Base-by-base conservation (phyloP, 2,113 vertebrate genomes). In the Campylomormyrus tamandua region DNA sequence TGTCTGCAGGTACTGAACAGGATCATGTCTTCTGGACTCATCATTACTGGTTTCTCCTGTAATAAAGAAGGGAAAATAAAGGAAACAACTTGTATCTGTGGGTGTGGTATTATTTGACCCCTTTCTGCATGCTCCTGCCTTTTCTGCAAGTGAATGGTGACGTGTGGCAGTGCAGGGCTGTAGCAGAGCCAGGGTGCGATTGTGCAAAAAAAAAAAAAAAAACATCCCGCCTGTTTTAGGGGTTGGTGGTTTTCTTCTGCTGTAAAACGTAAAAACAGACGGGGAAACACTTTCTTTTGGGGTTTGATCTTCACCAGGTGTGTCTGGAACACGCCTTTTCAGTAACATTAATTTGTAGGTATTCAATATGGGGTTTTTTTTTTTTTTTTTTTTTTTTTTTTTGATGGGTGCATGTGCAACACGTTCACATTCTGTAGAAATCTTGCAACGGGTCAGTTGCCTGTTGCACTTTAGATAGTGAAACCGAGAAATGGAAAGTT, bases 1-100 rank as follows among this genome's bases (percentile, higher is more conserved):
- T 97, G 92, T 97, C 96, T 96, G 94, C 97, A 98, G 98, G 96
- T 96, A 84, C 90, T 95, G 95, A 94, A 93, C 95, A 95, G 95
- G 96, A 97, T 94, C 93, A 93, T 94, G 92, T 92, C 95, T 93
- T 94, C 95, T 95, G 94, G 92, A 90, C 96, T 96, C 95, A 93
- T 92, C 95, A 93, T 90, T 94, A 92, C 94, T 90, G 95, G 96
- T 96, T 91, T 93, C 94, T 94, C 95, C 94, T 96, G 96, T 94
- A 97, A 97, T 90, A 91, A 93, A 96, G 96, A 93, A 96, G 96
- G 94, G 93, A 96, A 97, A 96, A 95, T 96, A 95, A 97, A 96
- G 97, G 95, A 93, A 95, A 95, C 96, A 96, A 96, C 93, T 95
- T 93, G 94, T 62, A 96, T 97, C 97, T 92, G 93, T 94, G 93